A percentile compares a stretch with the other conserved stretches of the same genome.
Conservation (phyloP, 2,113 vertebrate genomes). For the Candoia aspera region DNA sequence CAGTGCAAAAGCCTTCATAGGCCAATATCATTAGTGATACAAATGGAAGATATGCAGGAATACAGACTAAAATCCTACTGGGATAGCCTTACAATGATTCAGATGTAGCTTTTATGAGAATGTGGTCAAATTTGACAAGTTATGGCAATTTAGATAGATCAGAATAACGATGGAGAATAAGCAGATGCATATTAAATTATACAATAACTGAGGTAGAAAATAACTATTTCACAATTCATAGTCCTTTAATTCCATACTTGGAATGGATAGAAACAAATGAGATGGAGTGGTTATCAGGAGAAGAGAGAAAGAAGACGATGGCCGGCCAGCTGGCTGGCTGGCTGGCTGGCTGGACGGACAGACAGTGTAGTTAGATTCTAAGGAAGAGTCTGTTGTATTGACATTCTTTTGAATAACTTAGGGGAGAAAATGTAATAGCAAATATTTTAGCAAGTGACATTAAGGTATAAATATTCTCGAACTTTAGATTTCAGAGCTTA, state of each 20-base stretch:
- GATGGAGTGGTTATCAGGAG: not conserved
- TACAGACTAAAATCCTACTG: conserved; percentile 20
- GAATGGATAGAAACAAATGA: not conserved
- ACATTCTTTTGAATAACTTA: not conserved
- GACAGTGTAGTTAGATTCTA: not conserved
- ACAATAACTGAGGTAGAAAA: not conserved
- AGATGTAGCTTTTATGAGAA: not conserved
- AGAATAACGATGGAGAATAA: not conserved
- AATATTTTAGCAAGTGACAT: not conserved
- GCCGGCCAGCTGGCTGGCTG: too few relatives aligned
- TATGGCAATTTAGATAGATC: not conserved
- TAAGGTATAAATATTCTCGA: not conserved
- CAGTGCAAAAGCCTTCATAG: conserved; percentile 28
- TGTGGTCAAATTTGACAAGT: not conserved
- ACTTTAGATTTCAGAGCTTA: not conserved
- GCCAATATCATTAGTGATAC: conserved; percentile 64
- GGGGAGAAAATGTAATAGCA: not conserved
- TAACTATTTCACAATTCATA: not conserved
- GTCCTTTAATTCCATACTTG: not conserved
- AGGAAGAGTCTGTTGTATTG: not conserved
- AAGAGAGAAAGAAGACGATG: not conserved
- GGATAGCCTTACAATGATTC: conserved; percentile 13
- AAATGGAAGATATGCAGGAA: conserved; percentile 49
- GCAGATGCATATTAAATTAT: not conserved
- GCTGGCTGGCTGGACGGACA: too few relatives aligned